These are phyloP conservation scores for Aldrovandia affinis DNA, from an alignment of 2,797 vertebrate genomes.

Conservation along the genomic window DNA sequence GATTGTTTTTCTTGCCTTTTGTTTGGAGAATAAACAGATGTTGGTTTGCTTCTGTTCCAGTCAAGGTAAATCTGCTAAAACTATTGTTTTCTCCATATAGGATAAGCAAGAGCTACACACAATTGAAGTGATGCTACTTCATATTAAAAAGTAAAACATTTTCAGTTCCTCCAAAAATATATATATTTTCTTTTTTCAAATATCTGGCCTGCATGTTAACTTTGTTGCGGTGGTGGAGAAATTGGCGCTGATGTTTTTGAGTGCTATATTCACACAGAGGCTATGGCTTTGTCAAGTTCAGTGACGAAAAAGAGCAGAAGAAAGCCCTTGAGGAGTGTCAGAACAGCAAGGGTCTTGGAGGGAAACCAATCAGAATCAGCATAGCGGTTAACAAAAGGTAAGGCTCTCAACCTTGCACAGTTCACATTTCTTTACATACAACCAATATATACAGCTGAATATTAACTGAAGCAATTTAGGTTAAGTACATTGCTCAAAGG, in stretches of 20 bases:
- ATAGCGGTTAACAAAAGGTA: constrained; percentile 91
- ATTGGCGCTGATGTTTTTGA: constrained; percentile 40
- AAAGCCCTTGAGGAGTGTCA: constrained; percentile 91
- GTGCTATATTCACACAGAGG: constrained; percentile 76
- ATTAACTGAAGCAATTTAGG: too few species aligned
- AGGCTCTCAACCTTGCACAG: constrained; percentile 1
- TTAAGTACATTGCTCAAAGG: too few species aligned
- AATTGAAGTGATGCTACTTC: constrained; percentile 88
- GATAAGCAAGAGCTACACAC: constrained; percentile 86
- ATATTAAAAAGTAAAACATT: constrained; percentile 88
- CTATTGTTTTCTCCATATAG: constrained; percentile 88
- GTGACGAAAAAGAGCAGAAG: constrained; percentile 89
- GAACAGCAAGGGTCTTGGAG: constrained; percentile 83
- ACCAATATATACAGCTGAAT: too few species aligned
- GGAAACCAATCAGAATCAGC: constrained; percentile 86
- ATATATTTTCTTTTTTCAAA: constrained; percentile 68
- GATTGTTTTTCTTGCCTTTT: constrained; percentile 26
- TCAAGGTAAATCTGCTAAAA: constrained; percentile 70
- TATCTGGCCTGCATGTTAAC: constrained; percentile 69
- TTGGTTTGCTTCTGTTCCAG: constrained; percentile 54
- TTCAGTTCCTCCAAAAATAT: constrained; percentile 84
- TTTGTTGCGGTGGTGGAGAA: constrained; percentile 24
- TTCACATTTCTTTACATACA: too few species aligned
- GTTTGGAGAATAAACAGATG: constrained; percentile 38
- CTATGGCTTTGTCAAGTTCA: constrained; percentile 90